phyloP scores from a whole-genome alignment of 2,888 invertebrate species.

The Tenthredo distinguenda region DNA sequence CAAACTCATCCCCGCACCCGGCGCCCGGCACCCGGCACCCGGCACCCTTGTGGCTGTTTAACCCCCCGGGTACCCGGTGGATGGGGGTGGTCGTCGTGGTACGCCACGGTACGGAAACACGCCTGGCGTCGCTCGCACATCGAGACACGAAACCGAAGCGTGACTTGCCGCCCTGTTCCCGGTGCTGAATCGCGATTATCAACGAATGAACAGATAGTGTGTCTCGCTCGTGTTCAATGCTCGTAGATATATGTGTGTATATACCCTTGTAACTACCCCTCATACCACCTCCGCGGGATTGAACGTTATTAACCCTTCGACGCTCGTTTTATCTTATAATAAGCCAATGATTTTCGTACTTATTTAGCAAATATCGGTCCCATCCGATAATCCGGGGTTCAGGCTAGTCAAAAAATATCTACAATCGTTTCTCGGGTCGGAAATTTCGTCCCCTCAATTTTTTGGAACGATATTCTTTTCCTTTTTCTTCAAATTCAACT shows the following conservation, averaged over 20 bases:
- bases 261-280: neutral
- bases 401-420: too few relatives aligned
- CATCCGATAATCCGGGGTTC: too few relatives aligned
- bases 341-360: neutral
- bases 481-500: too few relatives aligned
- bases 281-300: neutral
- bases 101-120: constrained; percentile 46
- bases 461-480: too few relatives aligned
- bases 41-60: neutral
- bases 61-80: constrained; percentile 6
- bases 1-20: neutral
- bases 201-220: constrained; percentile 36
- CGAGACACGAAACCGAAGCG: constrained; percentile 49
- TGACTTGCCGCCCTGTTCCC: constrained; percentile 41
- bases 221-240: constrained; percentile 29
- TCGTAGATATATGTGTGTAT: neutral
- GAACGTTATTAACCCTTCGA: constrained; percentile 4
- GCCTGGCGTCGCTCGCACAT: constrained; percentile 34
- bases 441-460: too few relatives aligned
- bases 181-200: constrained; percentile 36
- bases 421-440: too few relatives aligned
- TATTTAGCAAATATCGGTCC: too few relatives aligned
- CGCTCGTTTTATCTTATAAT: neutral
- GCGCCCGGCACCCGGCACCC: neutral
- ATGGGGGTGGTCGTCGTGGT: constrained; percentile 40